Conservation (phyloP, 2,797 vertebrate genomes). For the Antrozous pallidus region DNA sequence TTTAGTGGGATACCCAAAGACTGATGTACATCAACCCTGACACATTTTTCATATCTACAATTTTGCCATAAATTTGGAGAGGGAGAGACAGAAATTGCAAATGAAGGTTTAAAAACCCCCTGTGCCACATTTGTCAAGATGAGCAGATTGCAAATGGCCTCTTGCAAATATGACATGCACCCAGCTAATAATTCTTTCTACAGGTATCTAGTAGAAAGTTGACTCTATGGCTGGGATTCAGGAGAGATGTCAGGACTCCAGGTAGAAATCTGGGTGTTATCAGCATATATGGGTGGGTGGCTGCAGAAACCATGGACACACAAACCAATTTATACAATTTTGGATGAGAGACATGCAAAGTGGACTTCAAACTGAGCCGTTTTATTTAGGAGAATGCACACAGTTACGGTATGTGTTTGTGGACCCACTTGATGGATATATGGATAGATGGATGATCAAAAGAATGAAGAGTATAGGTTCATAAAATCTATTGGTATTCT, state of each 20-base stretch:
- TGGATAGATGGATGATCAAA: neutral
- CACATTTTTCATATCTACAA: slow-evolving; percentile 62
- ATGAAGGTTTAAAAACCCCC: slow-evolving; percentile 72
- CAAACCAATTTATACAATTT: neutral
- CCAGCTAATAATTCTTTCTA: slow-evolving; percentile 67
- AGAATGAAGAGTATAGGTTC: neutral
- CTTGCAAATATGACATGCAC: slow-evolving; percentile 76
- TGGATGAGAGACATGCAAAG: neutral
- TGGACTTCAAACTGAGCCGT: slow-evolving; percentile 6
- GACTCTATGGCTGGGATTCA: neutral
- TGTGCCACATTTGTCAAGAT: slow-evolving; percentile 77
- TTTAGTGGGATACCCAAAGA: neutral
- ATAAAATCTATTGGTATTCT: slow-evolving; percentile 25
- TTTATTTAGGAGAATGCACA: neutral
- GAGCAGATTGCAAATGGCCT: slow-evolving; percentile 83
- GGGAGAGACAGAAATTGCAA: slow-evolving; percentile 75
- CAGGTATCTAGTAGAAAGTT: neutral
- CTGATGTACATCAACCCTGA: slow-evolving; percentile 3
- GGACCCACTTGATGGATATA: neutral
- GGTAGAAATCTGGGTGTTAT: neutral
- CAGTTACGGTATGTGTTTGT: neutral
- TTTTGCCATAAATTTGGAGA: slow-evolving; percentile 72
- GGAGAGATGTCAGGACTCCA: neutral
- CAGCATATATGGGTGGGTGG: neutral
- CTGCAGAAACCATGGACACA: neutral